Evolutionary conservation across 2,113 vertebrate species (phyloP).

Genomic region (Parus major): DNA sequence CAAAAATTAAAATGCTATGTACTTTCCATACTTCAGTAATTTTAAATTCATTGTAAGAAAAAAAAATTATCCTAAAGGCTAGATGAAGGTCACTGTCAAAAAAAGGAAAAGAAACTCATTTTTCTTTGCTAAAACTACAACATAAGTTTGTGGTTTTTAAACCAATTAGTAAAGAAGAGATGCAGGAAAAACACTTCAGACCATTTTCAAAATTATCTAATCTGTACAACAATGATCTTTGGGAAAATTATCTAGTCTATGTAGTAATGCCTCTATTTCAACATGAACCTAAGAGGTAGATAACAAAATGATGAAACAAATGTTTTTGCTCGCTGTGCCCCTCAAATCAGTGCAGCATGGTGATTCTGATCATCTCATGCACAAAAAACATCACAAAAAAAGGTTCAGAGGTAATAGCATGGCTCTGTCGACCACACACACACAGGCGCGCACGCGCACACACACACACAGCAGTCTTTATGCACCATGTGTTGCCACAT

Average conservation of each 20-base stretch:
- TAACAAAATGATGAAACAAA: constrained; percentile 87
- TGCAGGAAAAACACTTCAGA: constrained; percentile 83
- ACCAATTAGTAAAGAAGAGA: constrained; percentile 87
- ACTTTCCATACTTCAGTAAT: constrained; percentile 77
- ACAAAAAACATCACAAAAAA: constrained; percentile 82
- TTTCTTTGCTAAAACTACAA: constrained; percentile 83
- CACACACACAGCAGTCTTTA: constrained; percentile 79
- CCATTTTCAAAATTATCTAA: constrained; percentile 86
- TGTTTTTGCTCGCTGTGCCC: constrained; percentile 86
- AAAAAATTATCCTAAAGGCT: constrained; percentile 78
- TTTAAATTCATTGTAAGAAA: constrained; percentile 81
- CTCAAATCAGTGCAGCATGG: constrained; percentile 85
- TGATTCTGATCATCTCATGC: constrained; percentile 81
- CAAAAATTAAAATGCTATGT: constrained; percentile 83
- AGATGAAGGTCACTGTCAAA: constrained; percentile 87
- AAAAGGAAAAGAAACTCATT: constrained; percentile 82
- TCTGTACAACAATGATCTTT: constrained; percentile 83
- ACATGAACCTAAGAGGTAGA: constrained; percentile 93
- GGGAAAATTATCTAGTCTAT: constrained; percentile 80
- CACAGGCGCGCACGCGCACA: constrained; percentile 57
- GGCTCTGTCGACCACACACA: constrained; percentile 82
- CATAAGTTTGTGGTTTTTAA: constrained; percentile 82
- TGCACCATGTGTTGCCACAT: constrained; percentile 80
- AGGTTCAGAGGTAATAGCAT: constrained; percentile 86
- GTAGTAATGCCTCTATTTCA: constrained; percentile 94